These are phyloP conservation scores for Cyrtodaria siliqua DNA, from an alignment of 2,888 invertebrate species.

Conservation along the genomic window DNA sequence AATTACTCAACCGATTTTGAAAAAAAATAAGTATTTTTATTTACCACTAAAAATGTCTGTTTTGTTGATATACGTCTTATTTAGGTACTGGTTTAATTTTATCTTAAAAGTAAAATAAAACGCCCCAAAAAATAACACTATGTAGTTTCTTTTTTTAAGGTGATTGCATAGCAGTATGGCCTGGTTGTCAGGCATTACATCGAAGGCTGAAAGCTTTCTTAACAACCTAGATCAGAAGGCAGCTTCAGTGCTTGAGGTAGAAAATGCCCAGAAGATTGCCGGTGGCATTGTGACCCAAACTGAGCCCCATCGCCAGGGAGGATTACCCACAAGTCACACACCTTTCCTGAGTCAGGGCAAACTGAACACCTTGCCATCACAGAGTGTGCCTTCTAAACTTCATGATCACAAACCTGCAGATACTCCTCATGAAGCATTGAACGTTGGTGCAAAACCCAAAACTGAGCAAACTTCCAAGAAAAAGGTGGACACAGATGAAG, in stretches of 20 bases:
- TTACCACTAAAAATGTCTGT: no score
- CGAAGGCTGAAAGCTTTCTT: constrained; percentile 91
- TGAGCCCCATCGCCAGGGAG: background rate
- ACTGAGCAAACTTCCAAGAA: constrained; percentile 57
- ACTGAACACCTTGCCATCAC: constrained; percentile 61
- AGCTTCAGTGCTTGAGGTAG: constrained; percentile 88
- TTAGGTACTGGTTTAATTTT: no score
- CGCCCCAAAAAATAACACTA: no score
- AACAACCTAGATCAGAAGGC: constrained; percentile 92
- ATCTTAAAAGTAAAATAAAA: no score
- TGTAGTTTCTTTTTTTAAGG: no score
- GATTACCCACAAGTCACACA: constrained; percentile 4
- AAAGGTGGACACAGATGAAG: constrained; percentile 85
- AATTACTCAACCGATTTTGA: no score
- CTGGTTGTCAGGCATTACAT: constrained; percentile 91
- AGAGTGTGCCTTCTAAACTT: constrained; percentile 75
- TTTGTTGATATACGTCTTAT: no score
- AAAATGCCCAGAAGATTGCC: constrained; percentile 37
- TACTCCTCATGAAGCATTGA: constrained; percentile 26
- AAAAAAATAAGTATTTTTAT: no score
- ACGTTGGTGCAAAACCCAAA: constrained; percentile 36
- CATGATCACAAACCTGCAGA: constrained; percentile 39
- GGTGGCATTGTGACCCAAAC: background rate
- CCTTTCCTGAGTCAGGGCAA: constrained; percentile 24
- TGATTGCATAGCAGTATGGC: constrained; percentile 87